Evolutionary conservation across 2,888 invertebrate species (phyloP).

Genomic region (Melangyna quadrimaculata): DNA sequence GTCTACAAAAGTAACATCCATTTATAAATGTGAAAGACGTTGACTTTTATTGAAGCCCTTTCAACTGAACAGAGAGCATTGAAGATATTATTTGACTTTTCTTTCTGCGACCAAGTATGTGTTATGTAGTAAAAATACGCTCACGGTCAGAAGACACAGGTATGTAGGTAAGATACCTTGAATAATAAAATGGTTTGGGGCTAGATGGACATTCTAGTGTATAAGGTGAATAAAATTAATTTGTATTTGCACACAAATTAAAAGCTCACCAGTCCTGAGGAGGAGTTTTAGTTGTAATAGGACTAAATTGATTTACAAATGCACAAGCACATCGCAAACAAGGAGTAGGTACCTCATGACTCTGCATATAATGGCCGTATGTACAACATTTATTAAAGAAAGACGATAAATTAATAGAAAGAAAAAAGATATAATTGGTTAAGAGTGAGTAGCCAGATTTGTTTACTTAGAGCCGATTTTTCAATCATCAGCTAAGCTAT

Average conservation of each 20-base stretch:
- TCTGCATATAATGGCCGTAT: background rate
- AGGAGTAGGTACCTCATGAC: background rate
- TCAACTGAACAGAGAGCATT: background rate
- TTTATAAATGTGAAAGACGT: background rate
- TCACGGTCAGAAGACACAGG: background rate
- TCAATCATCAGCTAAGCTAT: too few relatives aligned
- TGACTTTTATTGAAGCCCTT: background rate
- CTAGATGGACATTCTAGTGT: background rate
- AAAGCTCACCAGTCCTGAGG: background rate
- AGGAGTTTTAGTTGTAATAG: background rate
- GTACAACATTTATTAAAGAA: background rate
- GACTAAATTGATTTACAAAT: background rate
- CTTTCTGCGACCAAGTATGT: background rate
- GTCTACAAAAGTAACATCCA: background rate
- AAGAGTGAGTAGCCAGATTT: background rate
- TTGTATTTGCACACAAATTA: background rate
- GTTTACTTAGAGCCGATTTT: too few relatives aligned
- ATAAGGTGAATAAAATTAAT: background rate
- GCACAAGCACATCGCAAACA: background rate
- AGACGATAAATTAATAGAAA: background rate
- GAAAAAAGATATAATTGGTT: background rate
- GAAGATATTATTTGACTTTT: background rate
- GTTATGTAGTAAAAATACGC: too few relatives aligned
- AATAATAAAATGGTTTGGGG: too few relatives aligned
- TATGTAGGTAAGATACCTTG: background rate